Conservation (phyloP, 2,888 invertebrate species). For the Gnatocerus cornutus region DNA sequence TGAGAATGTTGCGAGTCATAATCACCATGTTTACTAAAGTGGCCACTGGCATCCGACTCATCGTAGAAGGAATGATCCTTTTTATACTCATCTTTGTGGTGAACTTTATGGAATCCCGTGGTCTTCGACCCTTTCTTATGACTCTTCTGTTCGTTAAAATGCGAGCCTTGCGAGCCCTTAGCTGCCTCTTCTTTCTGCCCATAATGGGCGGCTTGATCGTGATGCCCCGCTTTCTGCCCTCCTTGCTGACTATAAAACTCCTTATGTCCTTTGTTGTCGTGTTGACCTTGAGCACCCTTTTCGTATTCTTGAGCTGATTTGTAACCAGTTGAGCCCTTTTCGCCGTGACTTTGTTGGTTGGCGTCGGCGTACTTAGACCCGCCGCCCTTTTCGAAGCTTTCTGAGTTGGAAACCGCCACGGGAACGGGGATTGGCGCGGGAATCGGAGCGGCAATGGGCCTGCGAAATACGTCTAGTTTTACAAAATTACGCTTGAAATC, state of each 20-base stretch:
- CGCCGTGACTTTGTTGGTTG: conserved; percentile 73
- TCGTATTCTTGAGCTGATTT: conserved; percentile 72
- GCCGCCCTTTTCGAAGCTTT: conserved; percentile 62
- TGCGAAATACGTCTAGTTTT: not conserved
- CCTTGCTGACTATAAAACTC: conserved; percentile 74
- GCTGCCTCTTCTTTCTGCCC: conserved; percentile 74
- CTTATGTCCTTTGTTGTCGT: conserved; percentile 73
- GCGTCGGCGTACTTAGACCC: conserved; percentile 73
- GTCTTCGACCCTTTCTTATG: conserved; percentile 82
- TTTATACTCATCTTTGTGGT: conserved; percentile 85
- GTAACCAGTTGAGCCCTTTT: conserved; percentile 75
- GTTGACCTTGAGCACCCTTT: conserved; percentile 75
- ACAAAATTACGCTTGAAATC: not conserved
- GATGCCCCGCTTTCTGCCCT: conserved; percentile 74
- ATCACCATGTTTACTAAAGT: conserved; percentile 78
- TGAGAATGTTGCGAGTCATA: conserved; percentile 74
- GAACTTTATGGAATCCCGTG: conserved; percentile 81
- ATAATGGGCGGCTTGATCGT: conserved; percentile 74
- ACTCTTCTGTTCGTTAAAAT: conserved; percentile 74
- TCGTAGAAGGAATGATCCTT: conserved; percentile 86
- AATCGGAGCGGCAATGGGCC: conserved; percentile 18
- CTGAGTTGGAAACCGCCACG: conserved; percentile 18
- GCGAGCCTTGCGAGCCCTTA: conserved; percentile 74
- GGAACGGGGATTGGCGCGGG: conserved; percentile 11
- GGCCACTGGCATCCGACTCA: conserved; percentile 79